Evolutionary conservation across 2,888 invertebrate species (phyloP).

Genomic region (Drosophila sordidapex): DNA sequence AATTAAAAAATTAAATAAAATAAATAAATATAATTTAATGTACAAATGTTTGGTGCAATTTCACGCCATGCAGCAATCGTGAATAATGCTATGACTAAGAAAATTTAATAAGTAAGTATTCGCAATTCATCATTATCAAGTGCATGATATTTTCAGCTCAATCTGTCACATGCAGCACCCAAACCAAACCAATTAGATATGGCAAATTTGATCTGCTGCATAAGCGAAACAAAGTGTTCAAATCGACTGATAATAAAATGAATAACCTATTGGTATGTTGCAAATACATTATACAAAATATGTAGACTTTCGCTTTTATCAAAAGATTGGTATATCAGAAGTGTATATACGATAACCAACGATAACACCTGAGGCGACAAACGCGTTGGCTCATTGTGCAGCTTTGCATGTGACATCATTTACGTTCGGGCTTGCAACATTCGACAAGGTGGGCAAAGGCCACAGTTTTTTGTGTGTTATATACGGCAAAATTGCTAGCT

Average conservation of each 20-base stretch:
- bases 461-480: conserved; percentile 13
- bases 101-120: too few species aligned
- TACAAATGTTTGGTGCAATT: not conserved
- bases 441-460: conserved; percentile 26
- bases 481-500: not conserved
- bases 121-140: too few species aligned
- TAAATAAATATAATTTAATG: not conserved
- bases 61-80: too few species aligned
- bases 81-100: too few species aligned
- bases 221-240: not conserved
- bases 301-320: conserved; percentile 2
- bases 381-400: conserved; percentile 4
- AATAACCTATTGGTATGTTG: not conserved
- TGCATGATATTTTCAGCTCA: too few species aligned
- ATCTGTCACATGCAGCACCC: not conserved
- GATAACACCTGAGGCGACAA: not conserved
- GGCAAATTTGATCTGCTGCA: not conserved
- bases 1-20: not conserved
- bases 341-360: conserved; percentile 9
- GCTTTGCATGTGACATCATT: conserved; percentile 16
- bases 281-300: not conserved
- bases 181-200: not conserved
- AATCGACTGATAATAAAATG: not conserved
- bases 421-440: conserved; percentile 9
- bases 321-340: not conserved